Base-by-base conservation (phyloP, 2,113 vertebrate species). In the Boulengerochromis microlepis region DNA sequence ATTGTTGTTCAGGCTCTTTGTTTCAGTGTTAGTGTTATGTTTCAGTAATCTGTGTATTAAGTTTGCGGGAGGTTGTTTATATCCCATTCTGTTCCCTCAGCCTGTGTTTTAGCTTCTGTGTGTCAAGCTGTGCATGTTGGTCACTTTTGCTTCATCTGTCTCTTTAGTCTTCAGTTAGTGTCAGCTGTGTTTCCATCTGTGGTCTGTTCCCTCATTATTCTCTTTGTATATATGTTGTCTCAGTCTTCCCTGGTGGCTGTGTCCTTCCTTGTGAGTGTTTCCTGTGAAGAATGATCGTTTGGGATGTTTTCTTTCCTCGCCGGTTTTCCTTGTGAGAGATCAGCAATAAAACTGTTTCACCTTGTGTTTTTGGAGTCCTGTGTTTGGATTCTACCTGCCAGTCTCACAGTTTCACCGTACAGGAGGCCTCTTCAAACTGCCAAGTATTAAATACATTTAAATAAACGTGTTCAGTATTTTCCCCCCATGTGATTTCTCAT, bases 341-440 rank as follows among this genome's bases (percentile, higher is more conserved):
- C 29, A 64, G 16, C 1, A 33, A 7, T 7, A 19, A 35, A 64
- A 33, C 29, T 0, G 59, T 64, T 64, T 64, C 18, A 11, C 18
- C 10, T 35, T n/a, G 59, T 64, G 57, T 2, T 31, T 5, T 29
- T 9, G 24, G 13, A 59, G 54, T 16, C 16, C 57, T 1, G 31
- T 35, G 59, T n/a, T 64, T 64, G 59, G 31, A 35, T 35, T 35
- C 59, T 35, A 35, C 59, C 59, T 64, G 59, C 59, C 59, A 64
- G 31, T 2, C 18, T 64, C 31, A 1, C 10, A 11, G 29, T 64
- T 64, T 64, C 59, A 33, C 59, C 9, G 9, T 64, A 64, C 10
- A 35, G 26, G 56, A 59, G 0, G 16, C 31, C 10, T 64, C 59
- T 12, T 64, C 18, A 64, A 64, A 64, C 59, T 5, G 31, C 1